Conservation (phyloP, 2,888 invertebrate genomes). For the Microchrysa polita region DNA sequence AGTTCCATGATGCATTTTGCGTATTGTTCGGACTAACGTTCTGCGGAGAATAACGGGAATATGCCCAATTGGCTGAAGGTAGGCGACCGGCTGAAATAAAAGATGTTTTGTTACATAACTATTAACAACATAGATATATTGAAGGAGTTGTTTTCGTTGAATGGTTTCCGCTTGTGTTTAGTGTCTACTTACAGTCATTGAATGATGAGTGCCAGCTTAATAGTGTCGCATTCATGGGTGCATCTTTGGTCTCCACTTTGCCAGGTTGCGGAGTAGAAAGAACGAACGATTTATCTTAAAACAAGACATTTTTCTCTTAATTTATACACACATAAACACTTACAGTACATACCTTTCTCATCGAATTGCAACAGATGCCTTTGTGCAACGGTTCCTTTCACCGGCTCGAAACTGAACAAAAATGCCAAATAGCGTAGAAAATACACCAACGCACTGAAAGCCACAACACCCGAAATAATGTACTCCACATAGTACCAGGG, state of each 20-base stretch:
- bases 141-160: no score
- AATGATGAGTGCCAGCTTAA: constrained; percentile 64
- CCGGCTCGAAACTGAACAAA: constrained; percentile 61
- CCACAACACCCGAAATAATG: constrained; percentile 62
- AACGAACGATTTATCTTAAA: constrained; percentile 59
- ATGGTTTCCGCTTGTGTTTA: no score
- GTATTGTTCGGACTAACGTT: constrained; percentile 47
- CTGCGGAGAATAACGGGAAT: constrained; percentile 56
- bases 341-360: constrained; percentile 56
- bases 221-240: constrained; percentile 56
- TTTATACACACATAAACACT: not conserved
- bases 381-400: constrained; percentile 66
- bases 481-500: constrained; percentile 65
- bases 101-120: no score
- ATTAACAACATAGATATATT: no score
- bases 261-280: constrained; percentile 46
- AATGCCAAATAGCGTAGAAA: constrained; percentile 65
- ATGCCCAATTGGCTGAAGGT: constrained; percentile 57
- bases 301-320: no score
- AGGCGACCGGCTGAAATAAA: constrained; percentile 47
- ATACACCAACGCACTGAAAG: constrained; percentile 67
- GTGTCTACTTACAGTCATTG: constrained; percentile 59
- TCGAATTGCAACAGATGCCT: constrained; percentile 67
- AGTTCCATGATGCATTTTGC: constrained; percentile 58
- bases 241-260: constrained; percentile 35